Evolutionary conservation across 1,140 invertebrate species (phyloP), one percentile per base, ranked within the genome.

Genomic region (Stegodyphus dumicola): DNA sequence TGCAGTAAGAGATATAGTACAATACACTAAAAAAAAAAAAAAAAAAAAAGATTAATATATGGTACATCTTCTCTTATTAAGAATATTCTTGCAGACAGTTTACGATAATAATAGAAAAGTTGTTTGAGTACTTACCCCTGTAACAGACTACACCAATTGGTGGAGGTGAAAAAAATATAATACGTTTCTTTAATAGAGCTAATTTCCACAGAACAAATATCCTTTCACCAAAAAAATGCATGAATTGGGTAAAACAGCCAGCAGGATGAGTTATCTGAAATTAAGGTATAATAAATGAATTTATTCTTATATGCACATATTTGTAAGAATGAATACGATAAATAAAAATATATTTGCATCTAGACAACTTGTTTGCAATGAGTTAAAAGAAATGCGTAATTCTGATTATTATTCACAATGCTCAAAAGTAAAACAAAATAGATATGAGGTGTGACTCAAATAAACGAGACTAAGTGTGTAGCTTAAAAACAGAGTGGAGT

Each of bases 111-210:
- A 33, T 18, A 4, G 33, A 80, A 70, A 51, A 73, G 56, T 60
- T 60, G 9, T 60, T 60, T 18, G 13, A 0, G 78, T 73, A 49
- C n/a, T 88, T 83, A 91, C 91, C 91, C 89, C 90, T 89, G 87
- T 91, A 91, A 87, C 91, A 91, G 9, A 91, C 90, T 6, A 90
- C 90, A n/a, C 90, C 91, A 85, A 92, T 91, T 7, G 91, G 91
- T 52, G 91, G 91, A 7, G 90, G 91, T 18, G 91, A 91, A 87
- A 91, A 92, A 85, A 91, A 91, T 18, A 92, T 88, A 70, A 92
- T 91, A 60, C 91, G 89, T 85, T 90, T 90, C 77, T 90, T 90
- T 67, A 92, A 87, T 17, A 92, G 80, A 48, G 89, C 88, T 86
- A 90, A 90, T 86, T 91, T 91, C 91, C 91, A 92, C 52, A 92